Conservation (phyloP, 1,140 invertebrate species). For the Drosophila baimaii region DNA sequence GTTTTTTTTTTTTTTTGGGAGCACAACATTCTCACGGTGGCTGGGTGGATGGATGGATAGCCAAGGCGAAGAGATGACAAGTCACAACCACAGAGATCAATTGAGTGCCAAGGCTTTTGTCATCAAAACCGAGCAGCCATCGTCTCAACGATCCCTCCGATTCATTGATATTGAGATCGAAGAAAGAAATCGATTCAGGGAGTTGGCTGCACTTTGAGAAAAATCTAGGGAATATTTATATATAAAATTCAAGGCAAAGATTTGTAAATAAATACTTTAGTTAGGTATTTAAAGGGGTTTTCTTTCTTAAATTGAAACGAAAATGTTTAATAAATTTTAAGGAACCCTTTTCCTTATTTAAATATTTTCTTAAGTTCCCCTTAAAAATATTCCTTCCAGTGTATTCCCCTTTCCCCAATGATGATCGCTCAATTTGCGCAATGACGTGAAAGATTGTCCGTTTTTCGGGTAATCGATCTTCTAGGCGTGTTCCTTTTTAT, state of each 20-base stretch:
- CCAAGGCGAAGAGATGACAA: slow-evolving; percentile 67
- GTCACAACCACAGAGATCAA: slow-evolving; percentile 64
- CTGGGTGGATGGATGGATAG: slow-evolving; percentile 61
- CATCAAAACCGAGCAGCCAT: slow-evolving; percentile 48
- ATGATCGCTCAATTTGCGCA: slow-evolving; percentile 83
- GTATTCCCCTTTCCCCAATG: slow-evolving; percentile 49
- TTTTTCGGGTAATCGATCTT: slow-evolving; percentile 73
- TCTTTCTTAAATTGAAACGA: no score
- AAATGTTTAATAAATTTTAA: background rate
- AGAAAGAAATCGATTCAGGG: slow-evolving; percentile 24
- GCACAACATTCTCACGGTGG: slow-evolving; percentile 76
- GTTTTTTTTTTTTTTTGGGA: slow-evolving; percentile 48
- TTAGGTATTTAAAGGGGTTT: fast-evolving
- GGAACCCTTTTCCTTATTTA: no score
- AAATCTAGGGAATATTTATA: background rate
- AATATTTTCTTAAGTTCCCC: background rate
- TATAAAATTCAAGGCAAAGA: background rate
- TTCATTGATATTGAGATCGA: slow-evolving; percentile 32
- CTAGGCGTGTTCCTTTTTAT: slow-evolving; percentile 44
- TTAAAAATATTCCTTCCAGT: background rate
- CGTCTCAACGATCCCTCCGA: slow-evolving; percentile 33
- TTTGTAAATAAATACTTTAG: background rate
- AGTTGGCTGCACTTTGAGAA: background rate
- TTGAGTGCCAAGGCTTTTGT: slow-evolving; percentile 65
- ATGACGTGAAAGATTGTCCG: slow-evolving; percentile 73